Base-by-base conservation (phyloP, 2,797 vertebrate species). In the Ctenopoma multispine region DNA sequence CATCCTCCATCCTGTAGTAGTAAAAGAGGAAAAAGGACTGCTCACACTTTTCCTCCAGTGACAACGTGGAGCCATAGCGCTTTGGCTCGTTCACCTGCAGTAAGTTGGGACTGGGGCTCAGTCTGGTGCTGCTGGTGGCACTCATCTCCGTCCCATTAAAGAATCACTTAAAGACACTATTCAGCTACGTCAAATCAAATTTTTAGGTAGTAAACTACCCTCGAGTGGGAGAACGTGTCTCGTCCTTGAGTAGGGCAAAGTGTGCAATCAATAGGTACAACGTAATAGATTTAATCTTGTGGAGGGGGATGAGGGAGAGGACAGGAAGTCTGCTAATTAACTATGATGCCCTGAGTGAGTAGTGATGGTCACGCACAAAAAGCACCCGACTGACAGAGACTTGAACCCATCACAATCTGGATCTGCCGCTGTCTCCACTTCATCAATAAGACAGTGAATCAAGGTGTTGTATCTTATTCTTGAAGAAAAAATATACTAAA, bases 1-100 rank as follows among this genome's bases (percentile, higher is more conserved):
- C 97, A 87, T 99, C 97, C 93, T 99, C 97, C 97, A 99, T 97
- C 95, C 97, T 99, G 90, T 97, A 98, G 94, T 97, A 97, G 94
- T 98, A 99, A 90, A 98, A 99, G 82, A 98, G 95, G 95, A 99
- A 98, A 86, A 99, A 98, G 93, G 97, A 99, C 92, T 96, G 96
- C 92, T 98, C 96, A 97, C 97, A 96, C 93, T 95, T 97, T 88
- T 99, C 96, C 92, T 96, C 95, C 86, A 97, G 91, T 0, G 96
- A 96, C 92, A 93, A 82, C 41, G 92, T 94, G 3, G 96, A 94
- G 77, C 93, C 93, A 82, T 95, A 96, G 87, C 93, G 83, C 82
- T 82, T 94, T n/a, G 95, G 96, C 92, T 96, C 92, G 80, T 93
- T 95, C 84, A 95, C 94, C 90, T 95, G 96, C 82, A 96, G 80